Base-by-base conservation (phyloP, 30 jellyfish, hydroid and myxozoan species). In the Aurelia sp. region DNA sequence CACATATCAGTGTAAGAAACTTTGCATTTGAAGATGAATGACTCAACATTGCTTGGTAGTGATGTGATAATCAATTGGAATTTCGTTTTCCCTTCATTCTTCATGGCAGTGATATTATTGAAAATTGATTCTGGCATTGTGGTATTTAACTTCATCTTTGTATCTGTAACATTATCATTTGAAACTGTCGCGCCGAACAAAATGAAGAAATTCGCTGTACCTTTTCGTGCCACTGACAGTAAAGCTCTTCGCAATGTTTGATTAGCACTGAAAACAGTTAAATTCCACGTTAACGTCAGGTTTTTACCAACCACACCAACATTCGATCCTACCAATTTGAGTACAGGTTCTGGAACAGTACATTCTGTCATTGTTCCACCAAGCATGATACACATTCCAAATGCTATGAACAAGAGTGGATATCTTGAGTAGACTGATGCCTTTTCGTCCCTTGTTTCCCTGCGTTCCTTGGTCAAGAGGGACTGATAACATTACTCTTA, bases 231-330 rank as follows among this genome's bases (percentile, higher is more conserved):
- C 24, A 63, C 81, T 19, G 35, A 65, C 2, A 61, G 30, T 65
- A 58, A 27, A 5, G 67, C 64, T 31, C 63, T 74, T 44, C 51
- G 44, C 0, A 63, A 61, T 3, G 5, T 41, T 55, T 80, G 65
- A 3, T 16, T 16, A 13, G 82, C 22, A 3, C 15, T 20, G 51
- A n/a, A 64, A n/a, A 27, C 2, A 13, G 65, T 53, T 13, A 12
- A 18, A 12, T 65, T 67, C 91, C 91, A 81, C 30, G 58, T 31
- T 22, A 81, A 13, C 2, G 85, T 50, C 41, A 68, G 7, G 38
- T 63, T 81, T 35, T 59, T 68, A 13, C 72, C 82, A 30, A 55
- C 69, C 59, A 69, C 91, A 48, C 84, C 91, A 5, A 81, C 61
- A 13, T 48, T 21, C n/a, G 84, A 53, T 41, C 22, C 50, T 13